Base-by-base conservation (phyloP, 2,797 vertebrate species). In the Muraenolepis orangiensis region DNA sequence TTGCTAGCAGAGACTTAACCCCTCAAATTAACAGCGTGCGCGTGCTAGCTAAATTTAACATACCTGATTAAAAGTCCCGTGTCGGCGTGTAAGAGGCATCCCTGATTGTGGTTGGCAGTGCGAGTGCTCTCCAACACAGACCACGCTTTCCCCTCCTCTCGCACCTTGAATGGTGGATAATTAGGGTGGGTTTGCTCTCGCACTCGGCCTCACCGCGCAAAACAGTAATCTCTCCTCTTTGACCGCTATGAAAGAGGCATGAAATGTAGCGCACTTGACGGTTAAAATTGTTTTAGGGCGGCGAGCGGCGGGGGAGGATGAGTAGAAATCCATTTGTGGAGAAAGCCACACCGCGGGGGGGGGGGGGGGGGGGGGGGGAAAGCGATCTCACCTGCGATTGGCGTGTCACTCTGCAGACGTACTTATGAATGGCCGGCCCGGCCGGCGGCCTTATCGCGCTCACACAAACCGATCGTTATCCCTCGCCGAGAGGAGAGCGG, bases 21-120 rank as follows among this genome's bases (percentile, higher is more conserved):
- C 91, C 88, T 86, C 88, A 90, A 90, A 92, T 91, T 89, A 90
- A 89, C 87, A 87, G 79, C 74, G 77, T n/a, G n/a, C 1, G 67
- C 66, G 11, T 82, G 40, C 13, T 57, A 70, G 87, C 86, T 90
- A 88, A 87, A 87, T 91, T 90, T 88, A 89, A 88, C 89, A 87
- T 85, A 86, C 88, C 86, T 90, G 87, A 91, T 90, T 90, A 87
- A 90, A n/a, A 92, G 89, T 76, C 82, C 79, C 79, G 74, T 80
- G 84, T 90, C 86, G 88, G 81, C 76, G 78, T n/a, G n/a, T 82
- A 87, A 87, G 86, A 80, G 80, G 80, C 74, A 78, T 80, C 77
- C 73, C 85, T 84, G 89, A 91, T 91, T 84, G 85, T 81, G 79
- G 78, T 72, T 81, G 81, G 74, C 69, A 71, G 76, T 76, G 74